Base-by-base conservation (phyloP, 2,113 vertebrate species). In the Myotis davidii region DNA sequence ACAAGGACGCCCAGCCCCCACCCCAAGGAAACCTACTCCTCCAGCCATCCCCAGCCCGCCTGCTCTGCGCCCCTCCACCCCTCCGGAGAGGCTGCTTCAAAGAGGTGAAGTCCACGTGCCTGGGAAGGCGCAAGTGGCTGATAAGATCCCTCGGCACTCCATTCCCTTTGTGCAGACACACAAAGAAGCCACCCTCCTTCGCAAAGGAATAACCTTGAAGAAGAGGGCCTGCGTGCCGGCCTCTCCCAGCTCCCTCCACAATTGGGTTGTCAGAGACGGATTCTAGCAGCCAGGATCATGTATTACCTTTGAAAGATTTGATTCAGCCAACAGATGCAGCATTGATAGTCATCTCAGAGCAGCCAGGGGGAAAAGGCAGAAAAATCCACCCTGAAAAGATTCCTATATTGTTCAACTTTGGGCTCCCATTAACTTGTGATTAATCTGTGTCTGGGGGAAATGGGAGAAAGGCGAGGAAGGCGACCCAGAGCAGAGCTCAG, bases 291-390 rank as follows among this genome's bases (percentile, higher is more conserved):
- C 77, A 13, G 39, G 87, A 82, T 94, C 67, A 37, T 96, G 61
- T 32, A 97, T 98, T 98, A 90, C 73, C 64, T 98, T 81, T 96
- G 98, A 98, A 97, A 98, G 96, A 97, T 98, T 97, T 97, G 86
- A 98, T 98, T 98, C 97, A 95, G 92, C 96, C 89, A 87, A 54
- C 94, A 96, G 95, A 94, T 96, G 95, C 86, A 7, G 69, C 93
- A 93, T 69, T 95, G 85, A 56, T 91, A 94, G 94, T 94, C 97
- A 97, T 93, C 45, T 3, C 89, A 86, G 84, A 81, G 93, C 88
- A 42, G 77, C 70, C 14, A 17, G 85, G 29, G 74, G 18, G 21
- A 85, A 84, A 84, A 87, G 87, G 92, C 86, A 96, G 88, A 96
- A 91, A 97, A 97, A 97, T 91, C 74, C 56, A 23, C 95, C 92